Percentiles rank a stretch among this genome's conserved stretches.
phyloP scores from a whole-genome alignment of 2,797 vertebrate species.

The Gadopsis bispinosus region DNA sequence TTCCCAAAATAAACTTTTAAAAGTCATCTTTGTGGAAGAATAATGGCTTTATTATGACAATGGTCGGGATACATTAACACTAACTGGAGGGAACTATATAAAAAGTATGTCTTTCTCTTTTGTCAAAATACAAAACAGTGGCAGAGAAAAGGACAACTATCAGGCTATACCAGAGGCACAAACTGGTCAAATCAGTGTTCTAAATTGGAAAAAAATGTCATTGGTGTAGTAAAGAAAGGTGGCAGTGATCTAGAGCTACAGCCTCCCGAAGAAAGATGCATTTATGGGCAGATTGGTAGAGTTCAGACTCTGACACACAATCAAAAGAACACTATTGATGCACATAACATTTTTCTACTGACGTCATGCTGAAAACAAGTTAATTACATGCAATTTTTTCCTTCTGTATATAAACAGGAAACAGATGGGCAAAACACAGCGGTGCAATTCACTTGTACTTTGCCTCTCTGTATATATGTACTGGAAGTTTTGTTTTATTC shows the following conservation, averaged over 20 bases:
- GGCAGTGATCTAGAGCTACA: neutral
- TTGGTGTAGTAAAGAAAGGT: neutral
- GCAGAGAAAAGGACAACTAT: slow-evolving; percentile 3
- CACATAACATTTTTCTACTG: neutral
- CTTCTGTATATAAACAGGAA: neutral
- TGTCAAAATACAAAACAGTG: neutral
- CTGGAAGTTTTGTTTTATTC: neutral
- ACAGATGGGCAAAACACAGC: slow-evolving; percentile 1
- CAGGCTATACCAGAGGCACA: neutral
- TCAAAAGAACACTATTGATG: neutral
- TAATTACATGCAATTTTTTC: neutral
- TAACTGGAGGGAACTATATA: neutral
- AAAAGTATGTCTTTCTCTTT: neutral
- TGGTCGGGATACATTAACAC: neutral
- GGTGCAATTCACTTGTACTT: neutral
- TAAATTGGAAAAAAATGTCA: neutral
- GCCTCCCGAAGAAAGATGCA: neutral
- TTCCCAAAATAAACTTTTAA: slow-evolving; percentile 53
- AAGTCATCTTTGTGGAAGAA: slow-evolving; percentile 25
- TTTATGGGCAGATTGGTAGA: neutral
- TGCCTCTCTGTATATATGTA: neutral
- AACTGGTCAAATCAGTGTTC: neutral
- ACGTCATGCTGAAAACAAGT: slow-evolving; percentile 11
- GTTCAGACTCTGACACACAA: slow-evolving; percentile 1
- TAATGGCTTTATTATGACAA: slow-evolving; percentile 10